A percentile compares a stretch with the other conserved stretches of the same genome.
Conservation (phyloP, 1,140 invertebrate genomes). For the Papilio polyxenes region DNA sequence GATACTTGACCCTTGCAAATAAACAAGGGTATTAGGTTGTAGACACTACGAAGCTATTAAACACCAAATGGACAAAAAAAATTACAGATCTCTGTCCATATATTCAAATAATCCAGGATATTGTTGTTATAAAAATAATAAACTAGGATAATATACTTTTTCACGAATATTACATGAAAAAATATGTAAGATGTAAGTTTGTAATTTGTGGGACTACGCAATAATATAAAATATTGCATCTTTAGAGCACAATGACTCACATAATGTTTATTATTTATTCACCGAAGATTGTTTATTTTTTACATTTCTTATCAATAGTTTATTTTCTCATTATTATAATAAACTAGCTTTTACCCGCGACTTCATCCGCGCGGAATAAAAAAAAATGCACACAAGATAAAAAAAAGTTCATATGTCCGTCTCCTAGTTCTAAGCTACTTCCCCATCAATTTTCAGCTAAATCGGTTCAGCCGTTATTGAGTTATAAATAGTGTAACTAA, state of each 20-base stretch:
- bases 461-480: too few relatives aligned
- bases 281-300: background rate
- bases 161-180: too few relatives aligned
- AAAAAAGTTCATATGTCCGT: too few relatives aligned
- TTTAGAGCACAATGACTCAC: background rate
- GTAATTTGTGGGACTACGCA: background rate
- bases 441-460: too few relatives aligned
- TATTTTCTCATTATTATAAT: background rate
- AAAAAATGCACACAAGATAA: too few relatives aligned
- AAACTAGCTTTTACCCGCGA: background rate
- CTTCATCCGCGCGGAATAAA: too few relatives aligned
- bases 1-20: conserved; percentile 43
- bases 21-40: conserved; percentile 49
- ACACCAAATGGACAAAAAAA: background rate
- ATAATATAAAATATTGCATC: background rate
- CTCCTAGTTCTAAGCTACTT: too few relatives aligned
- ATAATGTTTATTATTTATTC: background rate
- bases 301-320: background rate
- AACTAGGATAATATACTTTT: too few relatives aligned
- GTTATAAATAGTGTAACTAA: too few relatives aligned
- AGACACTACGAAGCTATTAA: conserved; percentile 47
- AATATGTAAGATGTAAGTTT: too few relatives aligned
- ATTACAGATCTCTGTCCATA: conserved; percentile 39
- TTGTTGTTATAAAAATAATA: too few relatives aligned
- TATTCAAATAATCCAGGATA: too few relatives aligned